Conservation (phyloP, 2,888 invertebrate genomes). For the Diogma glabrata region DNA sequence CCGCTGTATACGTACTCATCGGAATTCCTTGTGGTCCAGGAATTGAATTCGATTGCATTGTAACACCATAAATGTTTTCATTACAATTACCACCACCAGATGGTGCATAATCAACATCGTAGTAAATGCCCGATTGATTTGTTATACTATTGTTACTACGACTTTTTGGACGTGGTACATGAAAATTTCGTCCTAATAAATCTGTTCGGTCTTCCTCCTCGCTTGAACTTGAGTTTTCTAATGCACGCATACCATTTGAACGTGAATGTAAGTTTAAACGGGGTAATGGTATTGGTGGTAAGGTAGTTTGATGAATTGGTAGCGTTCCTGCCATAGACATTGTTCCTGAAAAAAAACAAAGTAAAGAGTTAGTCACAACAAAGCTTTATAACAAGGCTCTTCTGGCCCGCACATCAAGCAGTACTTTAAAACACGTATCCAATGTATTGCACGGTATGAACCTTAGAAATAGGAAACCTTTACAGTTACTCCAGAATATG, state of each 20-base stretch:
- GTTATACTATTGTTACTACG: conserved; percentile 51
- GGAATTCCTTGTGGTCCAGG: conserved; percentile 59
- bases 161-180: conserved; percentile 74
- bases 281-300: conserved; percentile 64
- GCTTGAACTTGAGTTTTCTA: conserved; percentile 46
- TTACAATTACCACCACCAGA: conserved; percentile 43
- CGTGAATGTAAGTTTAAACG: conserved; percentile 39
- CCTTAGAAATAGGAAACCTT: no score
- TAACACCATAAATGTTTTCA: conserved; percentile 39
- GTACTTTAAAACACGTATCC: no score
- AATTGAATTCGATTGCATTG: conserved; percentile 44
- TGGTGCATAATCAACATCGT: conserved; percentile 77
- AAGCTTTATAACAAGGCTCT: background rate
- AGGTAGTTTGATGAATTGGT: conserved; percentile 35
- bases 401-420: no score
- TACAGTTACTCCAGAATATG: no score
- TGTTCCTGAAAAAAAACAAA: conserved; percentile 32
- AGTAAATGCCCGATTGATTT: conserved; percentile 81
- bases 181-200: conserved; percentile 56
- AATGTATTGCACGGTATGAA: no score
- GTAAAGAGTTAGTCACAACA: background rate
- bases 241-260: conserved; percentile 37
- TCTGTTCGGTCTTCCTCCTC: conserved; percentile 66
- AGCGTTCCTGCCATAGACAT: conserved; percentile 41
- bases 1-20: conserved; percentile 71